Percentiles rank a stretch among this genome's conserved stretches.
Evolutionary conservation across 1,140 invertebrate genomes (phyloP).

Genomic region (Prorops nasuta): DNA sequence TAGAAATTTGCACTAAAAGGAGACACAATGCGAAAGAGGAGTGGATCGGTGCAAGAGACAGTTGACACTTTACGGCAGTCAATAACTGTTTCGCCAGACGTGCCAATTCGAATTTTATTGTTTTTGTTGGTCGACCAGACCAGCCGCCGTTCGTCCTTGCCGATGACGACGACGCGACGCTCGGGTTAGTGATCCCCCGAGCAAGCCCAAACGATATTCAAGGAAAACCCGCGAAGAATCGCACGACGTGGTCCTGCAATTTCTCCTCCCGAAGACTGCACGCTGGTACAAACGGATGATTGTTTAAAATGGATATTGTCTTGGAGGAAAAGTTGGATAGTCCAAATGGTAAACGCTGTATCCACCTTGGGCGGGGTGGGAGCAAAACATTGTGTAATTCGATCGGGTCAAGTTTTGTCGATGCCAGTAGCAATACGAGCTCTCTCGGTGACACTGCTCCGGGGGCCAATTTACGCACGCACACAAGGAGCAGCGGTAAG

Average conservation of each 20-base stretch:
- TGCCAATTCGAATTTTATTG: constrained; percentile 32
- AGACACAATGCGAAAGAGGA: constrained; percentile 5
- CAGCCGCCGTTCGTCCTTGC: constrained; percentile 25
- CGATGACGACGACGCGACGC: too few relatives aligned
- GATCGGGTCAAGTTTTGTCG: constrained; percentile 10
- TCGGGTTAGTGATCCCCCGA: too few relatives aligned
- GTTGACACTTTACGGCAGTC: constrained; percentile 31
- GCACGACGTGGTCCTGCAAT: too few relatives aligned
- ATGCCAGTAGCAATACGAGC: neutral
- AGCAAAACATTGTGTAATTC: constrained; percentile 16
- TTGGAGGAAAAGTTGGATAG: too few relatives aligned
- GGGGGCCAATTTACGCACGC: neutral
- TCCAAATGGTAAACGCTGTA: too few relatives aligned
- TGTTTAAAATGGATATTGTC: too few relatives aligned
- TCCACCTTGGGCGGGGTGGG: too few relatives aligned
- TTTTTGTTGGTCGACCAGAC: constrained; percentile 25
- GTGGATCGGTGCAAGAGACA: constrained; percentile 19
- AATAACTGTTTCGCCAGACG: constrained; percentile 34
- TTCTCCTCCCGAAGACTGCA: too few relatives aligned
- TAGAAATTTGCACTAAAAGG: neutral
- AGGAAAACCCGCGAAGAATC: too few relatives aligned
- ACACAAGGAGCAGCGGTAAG: neutral
- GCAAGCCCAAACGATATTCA: too few relatives aligned
- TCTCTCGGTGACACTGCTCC: neutral
- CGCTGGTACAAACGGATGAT: too few relatives aligned